Base-by-base conservation (phyloP, 2,113 vertebrate genomes). In the Orcinus orca region DNA sequence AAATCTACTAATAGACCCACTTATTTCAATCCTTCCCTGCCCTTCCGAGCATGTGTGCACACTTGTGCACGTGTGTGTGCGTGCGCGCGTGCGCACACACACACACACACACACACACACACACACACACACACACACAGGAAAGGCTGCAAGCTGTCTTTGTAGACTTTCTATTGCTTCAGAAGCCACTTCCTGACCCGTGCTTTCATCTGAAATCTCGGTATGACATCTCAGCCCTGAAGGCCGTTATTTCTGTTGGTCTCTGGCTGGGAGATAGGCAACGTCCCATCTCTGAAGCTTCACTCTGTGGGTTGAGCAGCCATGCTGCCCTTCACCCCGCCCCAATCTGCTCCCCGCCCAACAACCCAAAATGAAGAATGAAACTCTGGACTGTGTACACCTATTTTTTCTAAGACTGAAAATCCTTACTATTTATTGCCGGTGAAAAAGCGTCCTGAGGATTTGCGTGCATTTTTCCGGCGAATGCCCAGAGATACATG, bases 241-340 rank as follows among this genome's bases (percentile, higher is more conserved):
- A 96, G 96, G 67, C 94, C 96, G 95, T 97, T 97, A 97, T 96
- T 97, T 97, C 97, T 97, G 94, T 97, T 97, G 92, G 80, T 82
- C 94, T 97, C 90, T 97, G 87, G 80, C 70, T 36, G n/a, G 55
- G 84, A 97, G 94, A 95, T 97, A 97, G 95, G 83, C 87, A 92
- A 88, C 25, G 7, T 73, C 60, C 53, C 60, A 73, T 83, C 79
- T 87, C 50, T 11, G 44, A 87, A 90, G 31, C 71, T 63, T 88
- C 26, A 11, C 76, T 95, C 79, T 95, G 80, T 87, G 63, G 70
- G 50, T 68, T 93, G n/a, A 38, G 71, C 76, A 88, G 65, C 55
- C 47, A 71, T 65, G 36, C 21, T 55, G 14, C 41, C 70, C 13
- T 47, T 55, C 14, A 58, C 50, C 60, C n/a, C 17, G 50, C 60